Conservation (phyloP, 2,888 invertebrate species). For the Venusia cambrica region DNA sequence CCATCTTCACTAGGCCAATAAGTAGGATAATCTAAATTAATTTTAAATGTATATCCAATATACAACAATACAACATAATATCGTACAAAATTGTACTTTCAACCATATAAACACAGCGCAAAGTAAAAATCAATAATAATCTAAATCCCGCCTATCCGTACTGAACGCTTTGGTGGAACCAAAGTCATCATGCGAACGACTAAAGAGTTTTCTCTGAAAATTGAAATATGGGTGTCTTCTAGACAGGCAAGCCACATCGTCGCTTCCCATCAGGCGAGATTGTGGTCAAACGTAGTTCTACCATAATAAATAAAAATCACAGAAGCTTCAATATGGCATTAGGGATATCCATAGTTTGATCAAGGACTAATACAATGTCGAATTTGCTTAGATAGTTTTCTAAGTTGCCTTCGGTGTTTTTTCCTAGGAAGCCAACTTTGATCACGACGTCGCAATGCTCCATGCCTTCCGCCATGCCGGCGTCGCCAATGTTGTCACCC, state of each 20-base stretch:
- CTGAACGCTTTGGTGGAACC: no score
- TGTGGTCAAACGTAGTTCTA: conserved; percentile 18
- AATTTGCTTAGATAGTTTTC: conserved; percentile 88
- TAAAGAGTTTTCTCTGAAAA: no score
- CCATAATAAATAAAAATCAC: conserved; percentile 45
- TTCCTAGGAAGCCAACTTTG: conserved; percentile 95
- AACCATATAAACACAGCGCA: conserved; percentile 9
- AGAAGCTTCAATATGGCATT: conserved; percentile 62
- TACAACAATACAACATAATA: conserved; percentile 4
- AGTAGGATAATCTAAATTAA: conserved; percentile 1
- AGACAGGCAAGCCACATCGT: no score
- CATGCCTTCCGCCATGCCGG: conserved; percentile 95
- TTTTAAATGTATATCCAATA: conserved; percentile 4
- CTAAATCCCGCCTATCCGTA: no score
- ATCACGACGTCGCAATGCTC: conserved; percentile 87
- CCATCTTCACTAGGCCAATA: conserved; percentile 1
- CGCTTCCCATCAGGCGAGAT: no score
- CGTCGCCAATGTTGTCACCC: conserved; percentile 96
- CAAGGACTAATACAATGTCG: conserved; percentile 95
- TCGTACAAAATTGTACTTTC: conserved; percentile 9
- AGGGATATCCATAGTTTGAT: conserved; percentile 87
- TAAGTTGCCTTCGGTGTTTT: conserved; percentile 85
- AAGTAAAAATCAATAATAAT: conserved; percentile 10
- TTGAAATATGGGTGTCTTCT: no score
- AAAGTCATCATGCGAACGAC: no score